Evolutionary conservation across 2,113 vertebrate genomes (phyloP), one percentile per base, ranked within the genome.

Genomic region (Scomber colias): DNA sequence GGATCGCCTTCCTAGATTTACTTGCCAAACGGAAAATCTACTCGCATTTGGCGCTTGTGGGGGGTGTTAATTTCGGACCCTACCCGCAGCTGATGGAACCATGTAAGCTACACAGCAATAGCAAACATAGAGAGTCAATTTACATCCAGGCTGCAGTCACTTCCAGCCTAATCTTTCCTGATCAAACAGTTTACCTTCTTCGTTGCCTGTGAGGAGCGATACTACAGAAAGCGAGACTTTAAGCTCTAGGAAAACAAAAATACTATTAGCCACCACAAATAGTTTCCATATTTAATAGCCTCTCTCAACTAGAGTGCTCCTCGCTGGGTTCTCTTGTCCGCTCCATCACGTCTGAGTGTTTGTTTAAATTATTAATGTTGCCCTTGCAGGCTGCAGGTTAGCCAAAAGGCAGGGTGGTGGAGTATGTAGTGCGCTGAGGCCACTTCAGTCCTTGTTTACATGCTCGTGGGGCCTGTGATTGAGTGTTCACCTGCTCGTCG

Each of bases 281-380:
- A 85, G 71, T 91, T 89, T 95, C 90, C 91, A 91, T 92, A 92
- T 93, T 93, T 93, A 94, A 95, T 92, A 87, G 73, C 75, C 68
- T 85, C 86, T 79, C 80, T 84, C 44, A 2, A 72, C 84, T 60
- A 19, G 86, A 93, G 90, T 66, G 92, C 90, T 71, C 86, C 82
- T 85, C 60, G 21, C 74, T 17, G 70, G 72, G 76, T 70, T 78
- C 62, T 24, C 71, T 71, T 80, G 65, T 85, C 84, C 79, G 78
- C 89, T 93, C 89, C 89, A 91, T 92, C 93, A 90, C 77, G 35
- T 77, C 83, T 77, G 90, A 91, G 89, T 84, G 92, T 85, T 82
- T 67, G 54, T 44, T 88, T 93, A 68, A 90, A 95, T 94, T 94
- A 95, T 95, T 95, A 84, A 95, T 81, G 79, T 7, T 75, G 63